phyloP scores from a whole-genome alignment of 2,797 vertebrate species.

The Takifugu ocellatus region DNA sequence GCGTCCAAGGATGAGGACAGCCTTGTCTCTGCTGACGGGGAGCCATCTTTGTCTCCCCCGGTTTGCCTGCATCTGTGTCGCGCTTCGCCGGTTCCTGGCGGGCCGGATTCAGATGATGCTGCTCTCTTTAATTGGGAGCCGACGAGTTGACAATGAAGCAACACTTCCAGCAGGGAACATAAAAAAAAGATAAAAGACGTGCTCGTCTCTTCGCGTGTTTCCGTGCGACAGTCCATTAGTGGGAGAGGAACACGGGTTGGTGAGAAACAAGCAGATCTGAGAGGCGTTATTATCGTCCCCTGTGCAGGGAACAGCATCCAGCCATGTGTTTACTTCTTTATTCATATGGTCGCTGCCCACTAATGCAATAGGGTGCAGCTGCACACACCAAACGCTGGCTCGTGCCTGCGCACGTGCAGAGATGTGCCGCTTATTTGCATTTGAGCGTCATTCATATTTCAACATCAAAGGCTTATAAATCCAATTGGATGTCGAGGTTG shows the following conservation, averaged over 20 bases:
- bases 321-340: slow-evolving; percentile 8
- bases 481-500: slow-evolving; percentile 42
- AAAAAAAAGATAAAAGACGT: slow-evolving; percentile 64
- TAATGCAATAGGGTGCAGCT: background rate
- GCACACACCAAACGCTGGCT: background rate
- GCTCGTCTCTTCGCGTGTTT: slow-evolving; percentile 59
- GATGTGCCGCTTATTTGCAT: slow-evolving; percentile 3
- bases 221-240: slow-evolving; percentile 61
- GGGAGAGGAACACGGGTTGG: slow-evolving; percentile 26
- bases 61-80: slow-evolving; percentile 47
- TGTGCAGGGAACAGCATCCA: slow-evolving; percentile 6
- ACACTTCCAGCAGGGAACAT: slow-evolving; percentile 47
- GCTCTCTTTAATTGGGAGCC: slow-evolving; percentile 69
- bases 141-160: slow-evolving; percentile 65
- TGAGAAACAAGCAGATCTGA: slow-evolving; percentile 38
- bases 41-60: slow-evolving; percentile 30
- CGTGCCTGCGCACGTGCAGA: background rate
- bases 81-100: slow-evolving; percentile 48
- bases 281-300: slow-evolving; percentile 49
- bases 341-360: slow-evolving; percentile 2
- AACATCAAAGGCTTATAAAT: slow-evolving; percentile 37
- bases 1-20: no score
- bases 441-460: slow-evolving; percentile 28
- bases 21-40: no score
- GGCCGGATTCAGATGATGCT: slow-evolving; percentile 62